Evolutionary conservation across 2,888 invertebrate species (phyloP), one percentile per base, ranked within the genome.

Genomic region (Lasioglossum zephyrum): DNA sequence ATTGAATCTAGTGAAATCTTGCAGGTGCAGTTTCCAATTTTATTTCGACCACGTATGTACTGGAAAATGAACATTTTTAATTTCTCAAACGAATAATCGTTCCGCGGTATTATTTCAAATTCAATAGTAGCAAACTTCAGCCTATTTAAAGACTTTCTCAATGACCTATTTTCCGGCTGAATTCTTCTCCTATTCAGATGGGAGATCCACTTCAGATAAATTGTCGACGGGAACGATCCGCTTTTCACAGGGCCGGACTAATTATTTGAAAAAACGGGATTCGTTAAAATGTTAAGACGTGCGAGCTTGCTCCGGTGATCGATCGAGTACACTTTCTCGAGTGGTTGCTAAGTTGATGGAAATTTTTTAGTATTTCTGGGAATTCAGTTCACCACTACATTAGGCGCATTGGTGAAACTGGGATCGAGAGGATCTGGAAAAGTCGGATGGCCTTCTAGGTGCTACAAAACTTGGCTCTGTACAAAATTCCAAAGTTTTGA

Each of bases 401-500:
- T 73, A 73, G n/a, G 73, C 49, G 18, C n/a, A 22, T 16, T 1
- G 26, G 73, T 9, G 31, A 41, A n/a, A 5, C 36, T 5, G 22
- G 22, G 41, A 18, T 31, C 53, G 39, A 57, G 31, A 36, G 72
- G 57, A 72, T 57, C 44, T 41, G n/a, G 18, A n/a, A 26, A 36
- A 18, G 70, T 39, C 77, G 76, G 81, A 72, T 57, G 63, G 44
- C 53, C 13, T 26, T 81, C 77, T 73, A 73, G 69, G 53, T 82
- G 76, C 66, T 77, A 57, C 73, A 78, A 70, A 85, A 85, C 83
- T 84, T 72, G 47, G n/a, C 22, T 78, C 9, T 49, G 49, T 72
- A 73, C 81, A 82, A 88, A 86, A 81, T 85, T 85, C 81, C 82
- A 87, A 91, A 89, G 82, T 87, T 91, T 85, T 86, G 86, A 89